These are phyloP conservation scores for Dolomedes plantarius DNA, from an alignment of 2,888 invertebrate species.

Conservation along the genomic window DNA sequence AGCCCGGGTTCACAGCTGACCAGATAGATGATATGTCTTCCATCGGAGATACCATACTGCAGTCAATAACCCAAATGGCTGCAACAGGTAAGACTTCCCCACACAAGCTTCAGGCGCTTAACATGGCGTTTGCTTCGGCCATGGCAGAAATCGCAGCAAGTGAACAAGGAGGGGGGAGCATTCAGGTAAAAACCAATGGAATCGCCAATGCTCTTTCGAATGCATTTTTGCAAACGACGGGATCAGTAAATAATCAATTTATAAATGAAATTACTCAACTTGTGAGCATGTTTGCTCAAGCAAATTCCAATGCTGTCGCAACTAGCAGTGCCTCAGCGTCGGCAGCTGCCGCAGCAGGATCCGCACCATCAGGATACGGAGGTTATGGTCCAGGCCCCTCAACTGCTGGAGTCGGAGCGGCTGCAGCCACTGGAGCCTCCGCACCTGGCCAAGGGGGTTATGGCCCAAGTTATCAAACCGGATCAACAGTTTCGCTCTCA, in stretches of 20 bases:
- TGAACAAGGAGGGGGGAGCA: conserved; percentile 1
- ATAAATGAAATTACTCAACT: conserved; percentile 24
- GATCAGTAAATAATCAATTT: conserved; percentile 5
- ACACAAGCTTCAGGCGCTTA: conserved; percentile 22
- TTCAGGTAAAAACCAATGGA: conserved; percentile 14
- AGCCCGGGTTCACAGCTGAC: not conserved
- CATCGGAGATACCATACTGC: conserved; percentile 17
- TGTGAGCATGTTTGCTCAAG: conserved; percentile 26
- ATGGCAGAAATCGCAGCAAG: conserved; percentile 37
- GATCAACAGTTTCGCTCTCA: too few species aligned
- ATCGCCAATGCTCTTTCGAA: conserved; percentile 5
- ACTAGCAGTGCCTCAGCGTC: conserved; percentile 5
- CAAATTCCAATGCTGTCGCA: conserved; percentile 9
- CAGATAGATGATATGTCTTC: conserved; percentile 33
- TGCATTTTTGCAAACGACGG: conserved; percentile 31
- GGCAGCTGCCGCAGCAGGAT: not conserved
- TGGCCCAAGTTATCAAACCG: too few species aligned
- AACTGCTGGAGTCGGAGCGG: too few species aligned
- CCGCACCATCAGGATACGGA: too few species aligned
- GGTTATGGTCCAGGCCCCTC: too few species aligned
- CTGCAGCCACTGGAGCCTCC: too few species aligned
- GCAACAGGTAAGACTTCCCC: conserved; percentile 18
- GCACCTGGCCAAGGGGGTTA: too few species aligned
- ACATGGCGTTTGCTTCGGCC: conserved; percentile 45
- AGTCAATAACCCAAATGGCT: conserved; percentile 29